A percentile compares a stretch with the other conserved stretches of the same genome.
phyloP scores from a whole-genome alignment of 1,140 invertebrate species.

The Lethrus apterus region DNA sequence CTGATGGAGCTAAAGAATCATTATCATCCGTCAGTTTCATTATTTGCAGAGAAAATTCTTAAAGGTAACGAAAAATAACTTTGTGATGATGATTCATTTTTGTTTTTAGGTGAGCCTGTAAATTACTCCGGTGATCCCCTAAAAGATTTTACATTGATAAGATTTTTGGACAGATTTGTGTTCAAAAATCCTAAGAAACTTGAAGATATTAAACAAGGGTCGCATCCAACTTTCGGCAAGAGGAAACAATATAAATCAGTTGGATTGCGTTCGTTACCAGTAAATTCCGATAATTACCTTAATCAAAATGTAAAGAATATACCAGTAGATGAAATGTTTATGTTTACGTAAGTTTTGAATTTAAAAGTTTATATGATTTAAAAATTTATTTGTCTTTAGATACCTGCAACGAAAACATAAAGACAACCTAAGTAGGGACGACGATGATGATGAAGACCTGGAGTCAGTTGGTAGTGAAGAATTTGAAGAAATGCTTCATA shows the following conservation, averaged over 20 bases:
- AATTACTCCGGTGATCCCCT: conserved; percentile 87
- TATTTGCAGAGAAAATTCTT: conserved; percentile 81
- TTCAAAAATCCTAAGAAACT: conserved; percentile 92
- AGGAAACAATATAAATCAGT: conserved; percentile 54
- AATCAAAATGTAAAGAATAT: conserved; percentile 60
- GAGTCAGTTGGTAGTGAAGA: conserved; percentile 84
- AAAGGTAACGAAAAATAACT: conserved; percentile 47
- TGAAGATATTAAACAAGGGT: conserved; percentile 41
- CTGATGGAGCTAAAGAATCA: conserved; percentile 63
- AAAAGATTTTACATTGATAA: conserved; percentile 79
- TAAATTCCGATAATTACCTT: conserved; percentile 63
- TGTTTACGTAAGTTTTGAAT: conserved; percentile 55
- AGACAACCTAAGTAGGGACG: conserved; percentile 34
- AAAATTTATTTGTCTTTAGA: conserved; percentile 18
- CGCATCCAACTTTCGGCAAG: conserved; percentile 49
- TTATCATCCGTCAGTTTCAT: conserved; percentile 84
- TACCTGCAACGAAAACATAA: conserved; percentile 46
- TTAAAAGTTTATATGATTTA: neutral
- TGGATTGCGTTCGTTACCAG: conserved; percentile 53
- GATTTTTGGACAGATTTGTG: conserved; percentile 90
- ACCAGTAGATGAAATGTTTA: conserved; percentile 75
- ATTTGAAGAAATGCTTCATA: conserved; percentile 75
- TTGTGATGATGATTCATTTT: neutral
- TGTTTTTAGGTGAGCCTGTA: conserved; percentile 55
- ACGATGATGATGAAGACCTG: conserved; percentile 49